A percentile compares a stretch with the other conserved stretches of the same genome.
phyloP scores from a whole-genome alignment of 2,113 vertebrate species.

The Phodopus roborovskii region DNA sequence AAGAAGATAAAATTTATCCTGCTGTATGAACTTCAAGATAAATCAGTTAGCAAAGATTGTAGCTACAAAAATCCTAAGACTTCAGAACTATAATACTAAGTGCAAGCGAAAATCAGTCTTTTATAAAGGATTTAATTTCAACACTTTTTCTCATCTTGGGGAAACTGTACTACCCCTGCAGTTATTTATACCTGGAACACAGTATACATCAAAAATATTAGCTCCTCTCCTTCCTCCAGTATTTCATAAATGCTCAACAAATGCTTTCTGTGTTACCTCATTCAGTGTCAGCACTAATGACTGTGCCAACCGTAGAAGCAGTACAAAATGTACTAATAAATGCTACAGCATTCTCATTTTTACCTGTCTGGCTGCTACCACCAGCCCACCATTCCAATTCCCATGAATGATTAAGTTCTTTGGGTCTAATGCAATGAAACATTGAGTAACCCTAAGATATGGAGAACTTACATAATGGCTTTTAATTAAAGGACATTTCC shows the following conservation, averaged over 20 bases:
- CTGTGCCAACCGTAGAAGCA: conserved; percentile 16
- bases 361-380: conserved; percentile 12
- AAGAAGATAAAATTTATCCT: neutral
- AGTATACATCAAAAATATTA: conserved; percentile 21
- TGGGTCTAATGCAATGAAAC: neutral
- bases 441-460: conserved; percentile 43
- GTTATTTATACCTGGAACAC: neutral
- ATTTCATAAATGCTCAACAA: neutral
- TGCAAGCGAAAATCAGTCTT: neutral
- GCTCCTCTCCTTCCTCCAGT: neutral
- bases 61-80: neutral
- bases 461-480: neutral
- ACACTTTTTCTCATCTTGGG: neutral
- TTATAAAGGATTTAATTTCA: conserved; percentile 54
- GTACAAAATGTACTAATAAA: conserved; percentile 56
- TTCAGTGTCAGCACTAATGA: conserved; percentile 12
- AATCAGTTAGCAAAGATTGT: neutral
- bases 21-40: neutral
- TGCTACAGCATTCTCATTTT: conserved; percentile 18
- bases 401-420: conserved; percentile 34
- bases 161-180: neutral
- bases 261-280: conserved; percentile 1
- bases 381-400: neutral
- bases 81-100: conserved; percentile 29
- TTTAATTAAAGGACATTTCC: conserved; percentile 16